Percentiles rank a stretch among this genome's conserved stretches.
phyloP scores from a whole-genome alignment of 92 coral and sea anemone genomes.

The Epizoanthus rinbou region DNA sequence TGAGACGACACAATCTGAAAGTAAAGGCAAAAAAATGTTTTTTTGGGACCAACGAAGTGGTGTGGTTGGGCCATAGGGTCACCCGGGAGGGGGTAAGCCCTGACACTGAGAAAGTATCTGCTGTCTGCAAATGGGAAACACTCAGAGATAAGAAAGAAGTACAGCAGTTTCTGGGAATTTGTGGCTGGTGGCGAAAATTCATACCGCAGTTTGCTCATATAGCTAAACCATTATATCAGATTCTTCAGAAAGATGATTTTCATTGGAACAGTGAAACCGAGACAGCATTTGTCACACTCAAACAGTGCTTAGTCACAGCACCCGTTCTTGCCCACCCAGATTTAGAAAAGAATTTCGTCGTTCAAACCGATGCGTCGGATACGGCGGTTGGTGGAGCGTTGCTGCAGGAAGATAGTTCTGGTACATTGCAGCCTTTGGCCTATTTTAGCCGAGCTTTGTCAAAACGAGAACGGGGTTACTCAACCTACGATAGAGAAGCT shows the following conservation, averaged over 20 bases:
- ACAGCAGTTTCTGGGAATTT: constrained; percentile 38
- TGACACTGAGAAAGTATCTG: constrained; percentile 20
- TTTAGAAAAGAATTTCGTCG: constrained; percentile 21
- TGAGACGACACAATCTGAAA: constrained; percentile 32
- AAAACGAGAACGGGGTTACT: constrained; percentile 35
- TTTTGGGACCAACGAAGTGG: constrained; percentile 16
- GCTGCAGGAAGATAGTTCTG: not conserved
- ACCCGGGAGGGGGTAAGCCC: constrained; percentile 18
- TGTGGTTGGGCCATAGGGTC: constrained; percentile 33
- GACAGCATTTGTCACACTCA: constrained; percentile 23
- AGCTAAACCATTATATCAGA: constrained; percentile 39
- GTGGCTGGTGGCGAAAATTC: constrained; percentile 51
- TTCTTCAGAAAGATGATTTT: constrained; percentile 12
- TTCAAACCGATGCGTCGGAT: constrained; percentile 27
- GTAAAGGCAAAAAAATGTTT: constrained; percentile 20
- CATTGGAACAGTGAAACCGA: constrained; percentile 20
- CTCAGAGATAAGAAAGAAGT: constrained; percentile 19
- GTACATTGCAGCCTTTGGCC: constrained; percentile 25
- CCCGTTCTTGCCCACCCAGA: constrained; percentile 39
- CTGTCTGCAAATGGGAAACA: constrained; percentile 25
- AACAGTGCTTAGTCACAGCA: constrained; percentile 24
- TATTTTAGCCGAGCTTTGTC: constrained; percentile 39
- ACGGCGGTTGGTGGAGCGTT: constrained; percentile 33
- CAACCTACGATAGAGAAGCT: constrained; percentile 44
- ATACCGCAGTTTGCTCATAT: constrained; percentile 39